phyloP scores from a whole-genome alignment of 2,888 invertebrate species.

The Blastobasis lacticolella region DNA sequence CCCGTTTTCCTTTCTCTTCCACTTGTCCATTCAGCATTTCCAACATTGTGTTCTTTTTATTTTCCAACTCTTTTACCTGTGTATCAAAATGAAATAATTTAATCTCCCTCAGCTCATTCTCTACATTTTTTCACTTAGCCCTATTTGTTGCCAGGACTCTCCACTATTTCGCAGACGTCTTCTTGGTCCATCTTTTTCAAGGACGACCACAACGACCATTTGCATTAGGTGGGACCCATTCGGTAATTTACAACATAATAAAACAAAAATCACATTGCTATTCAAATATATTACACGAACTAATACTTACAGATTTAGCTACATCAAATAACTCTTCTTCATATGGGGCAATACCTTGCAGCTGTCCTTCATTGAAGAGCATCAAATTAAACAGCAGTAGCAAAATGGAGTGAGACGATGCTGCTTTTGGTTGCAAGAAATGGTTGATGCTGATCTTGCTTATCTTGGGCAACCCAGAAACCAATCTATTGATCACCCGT shows the following conservation, averaged over 20 bases:
- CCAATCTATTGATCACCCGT: constrained; percentile 43
- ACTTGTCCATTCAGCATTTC: constrained; percentile 53
- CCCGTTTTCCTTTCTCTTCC: constrained; percentile 47
- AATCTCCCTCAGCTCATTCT: neutral
- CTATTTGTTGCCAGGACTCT: no score
- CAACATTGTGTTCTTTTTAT: constrained; percentile 40
- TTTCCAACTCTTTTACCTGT: constrained; percentile 47
- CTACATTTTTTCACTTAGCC: neutral
- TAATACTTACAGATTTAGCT: constrained; percentile 22
- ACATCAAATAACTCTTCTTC: constrained; percentile 46
- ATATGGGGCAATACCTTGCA: constrained; percentile 38
- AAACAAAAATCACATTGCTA: no score
- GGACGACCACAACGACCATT: no score
- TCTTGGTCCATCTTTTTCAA: no score
- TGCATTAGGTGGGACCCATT: no score
- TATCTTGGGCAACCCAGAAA: constrained; percentile 33
- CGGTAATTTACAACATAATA: no score
- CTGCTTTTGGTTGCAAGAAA: constrained; percentile 44
- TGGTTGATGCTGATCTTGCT: constrained; percentile 31
- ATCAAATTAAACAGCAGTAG: constrained; percentile 44
- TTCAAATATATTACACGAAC: no score
- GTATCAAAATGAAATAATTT: neutral
- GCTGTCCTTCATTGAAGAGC: constrained; percentile 39
- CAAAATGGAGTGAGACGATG: constrained; percentile 38
- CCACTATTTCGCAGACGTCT: no score